Base-by-base conservation (phyloP, 2,797 vertebrate species). In the Discoglossus pictus region DNA sequence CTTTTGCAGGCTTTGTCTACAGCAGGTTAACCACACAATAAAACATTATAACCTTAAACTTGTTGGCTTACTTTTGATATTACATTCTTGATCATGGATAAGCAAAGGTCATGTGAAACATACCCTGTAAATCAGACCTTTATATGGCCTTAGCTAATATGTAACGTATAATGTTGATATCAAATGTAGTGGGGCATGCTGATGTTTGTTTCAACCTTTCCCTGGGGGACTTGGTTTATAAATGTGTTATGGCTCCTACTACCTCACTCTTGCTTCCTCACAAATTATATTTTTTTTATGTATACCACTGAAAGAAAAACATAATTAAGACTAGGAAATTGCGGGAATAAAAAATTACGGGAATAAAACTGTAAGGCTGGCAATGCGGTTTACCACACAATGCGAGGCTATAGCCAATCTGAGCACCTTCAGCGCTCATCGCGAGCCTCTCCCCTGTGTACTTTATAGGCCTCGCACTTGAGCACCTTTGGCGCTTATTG, bases 81-180 rank as follows among this genome's bases (percentile, higher is more conserved):
- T 38, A 43, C 61, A 71, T 71, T 71, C 68, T 71, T 71, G 61
- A 65, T 70, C 35, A 58, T 54, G 60, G 68, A 71, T 71, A 71
- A 71, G 68, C 20, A 71, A 62, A 71, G 68, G 68, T 71, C 68
- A 65, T 35, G 35, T 71, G 23, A 63, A 71, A 64, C 51, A 43
- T 44, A 58, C 63, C 52, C 46, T 64, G 68, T 38, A 64, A 71
- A 52, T 64, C 61, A 64, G 61, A 15, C 43, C 43, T 64, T 70
- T 70, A 70, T 70, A 62, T 56, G 52, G 44, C 44, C 39, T 23
- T 70, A 47, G 68, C 68, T 70, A 70, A 70, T 70, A 64, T 70
- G 52, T 70, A 70, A 70, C 53, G 24, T 58, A 51, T 65, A 58
- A 71, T 71, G 61, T 59, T 65, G 52, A 59, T 71, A 71, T 71